Percentiles rank a stretch among this genome's conserved stretches.
Conservation (phyloP, 2,888 invertebrate species). For the Geotrupes spiniger region DNA sequence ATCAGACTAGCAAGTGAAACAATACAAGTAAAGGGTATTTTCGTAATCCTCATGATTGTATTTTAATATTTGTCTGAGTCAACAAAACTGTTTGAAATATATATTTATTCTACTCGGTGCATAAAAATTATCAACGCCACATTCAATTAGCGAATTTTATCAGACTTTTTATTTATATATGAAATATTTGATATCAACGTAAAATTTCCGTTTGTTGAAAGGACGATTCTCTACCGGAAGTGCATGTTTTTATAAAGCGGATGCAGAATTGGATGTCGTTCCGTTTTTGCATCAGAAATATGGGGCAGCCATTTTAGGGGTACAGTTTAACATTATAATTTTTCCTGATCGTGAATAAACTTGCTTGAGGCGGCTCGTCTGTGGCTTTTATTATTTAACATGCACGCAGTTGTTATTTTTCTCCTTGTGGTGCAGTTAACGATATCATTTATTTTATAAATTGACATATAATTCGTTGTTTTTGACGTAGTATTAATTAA, state of each 20-base stretch:
- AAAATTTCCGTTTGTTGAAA: constrained; percentile 32
- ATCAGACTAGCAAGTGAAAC: no score
- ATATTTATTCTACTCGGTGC: no score
- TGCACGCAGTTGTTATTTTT: constrained; percentile 16
- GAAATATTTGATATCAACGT: constrained; percentile 20
- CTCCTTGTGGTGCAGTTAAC: neutral
- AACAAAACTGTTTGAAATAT: no score
- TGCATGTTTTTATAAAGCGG: constrained; percentile 31
- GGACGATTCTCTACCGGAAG: constrained; percentile 32
- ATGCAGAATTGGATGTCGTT: constrained; percentile 31
- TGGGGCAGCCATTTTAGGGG: constrained; percentile 7
- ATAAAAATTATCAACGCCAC: neutral
- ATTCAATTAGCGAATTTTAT: constrained; percentile 7
- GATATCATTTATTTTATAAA: constrained; percentile 4
- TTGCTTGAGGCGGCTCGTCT: constrained; percentile 18
- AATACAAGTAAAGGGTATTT: no score
- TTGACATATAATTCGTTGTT: constrained; percentile 1
- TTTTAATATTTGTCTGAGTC: no score
- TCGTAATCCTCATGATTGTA: no score
- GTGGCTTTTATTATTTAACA: constrained; percentile 21
- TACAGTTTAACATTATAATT: constrained; percentile 13
- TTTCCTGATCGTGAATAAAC: constrained; percentile 16
- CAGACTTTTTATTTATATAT: constrained; percentile 8
- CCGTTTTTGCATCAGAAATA: constrained; percentile 13
- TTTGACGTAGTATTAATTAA: constrained; percentile 16